A percentile compares a stretch with the other conserved stretches of the same genome.
Evolutionary conservation across 2,797 vertebrate genomes (phyloP).

Genomic region (Lycodopsis pacificus): DNA sequence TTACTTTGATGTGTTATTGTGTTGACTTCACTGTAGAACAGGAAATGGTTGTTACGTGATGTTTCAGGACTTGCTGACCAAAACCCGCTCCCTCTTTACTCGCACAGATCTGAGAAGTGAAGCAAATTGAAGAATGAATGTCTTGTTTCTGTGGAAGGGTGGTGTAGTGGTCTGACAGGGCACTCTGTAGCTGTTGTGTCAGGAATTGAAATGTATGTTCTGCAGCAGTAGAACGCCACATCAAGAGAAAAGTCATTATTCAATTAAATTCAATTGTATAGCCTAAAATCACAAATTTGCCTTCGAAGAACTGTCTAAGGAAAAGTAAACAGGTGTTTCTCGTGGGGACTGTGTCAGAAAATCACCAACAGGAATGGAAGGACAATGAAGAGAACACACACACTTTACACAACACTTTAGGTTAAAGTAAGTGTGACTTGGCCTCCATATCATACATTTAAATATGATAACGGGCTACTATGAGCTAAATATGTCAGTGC

Average conservation of each 20-base stretch:
- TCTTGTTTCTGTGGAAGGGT: conserved; percentile 17
- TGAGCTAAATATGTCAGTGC: not conserved
- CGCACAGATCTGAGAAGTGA: conserved; percentile 1
- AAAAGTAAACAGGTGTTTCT: not conserved
- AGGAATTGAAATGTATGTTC: conserved; percentile 43
- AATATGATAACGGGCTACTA: not conserved
- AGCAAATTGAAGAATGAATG: conserved; percentile 36
- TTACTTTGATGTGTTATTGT: conserved; percentile 38
- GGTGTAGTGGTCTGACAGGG: not conserved
- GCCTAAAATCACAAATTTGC: too few relatives aligned
- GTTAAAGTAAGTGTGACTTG: not conserved
- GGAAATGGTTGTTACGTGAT: conserved; percentile 41
- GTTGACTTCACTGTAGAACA: conserved; percentile 46
- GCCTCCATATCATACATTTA: not conserved
- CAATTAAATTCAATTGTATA: too few relatives aligned
- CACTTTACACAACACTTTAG: not conserved
- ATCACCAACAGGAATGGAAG: not conserved
- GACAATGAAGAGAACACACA: not conserved
- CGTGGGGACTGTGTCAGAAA: too few relatives aligned
- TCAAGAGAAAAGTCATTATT: too few relatives aligned
- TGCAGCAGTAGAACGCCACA: not conserved
- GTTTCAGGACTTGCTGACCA: conserved; percentile 33
- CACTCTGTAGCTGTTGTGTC: conserved; percentile 14
- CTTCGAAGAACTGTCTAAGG: too few relatives aligned
- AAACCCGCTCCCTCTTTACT: conserved; percentile 2